These are phyloP conservation scores for Troides helena DNA, from an alignment of 2,888 invertebrate genomes.

Conservation along the genomic window DNA sequence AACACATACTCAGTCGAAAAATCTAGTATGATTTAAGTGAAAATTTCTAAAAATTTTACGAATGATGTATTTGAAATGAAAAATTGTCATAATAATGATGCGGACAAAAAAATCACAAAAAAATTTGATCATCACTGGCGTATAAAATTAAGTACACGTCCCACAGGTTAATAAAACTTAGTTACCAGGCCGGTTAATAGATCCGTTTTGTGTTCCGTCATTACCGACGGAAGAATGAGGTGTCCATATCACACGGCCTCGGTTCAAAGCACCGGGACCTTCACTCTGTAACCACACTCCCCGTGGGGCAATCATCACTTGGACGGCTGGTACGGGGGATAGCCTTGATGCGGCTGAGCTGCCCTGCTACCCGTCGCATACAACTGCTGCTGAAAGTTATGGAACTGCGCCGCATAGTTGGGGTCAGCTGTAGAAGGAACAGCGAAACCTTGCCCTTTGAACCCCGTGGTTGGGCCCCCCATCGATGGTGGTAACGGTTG, in stretches of 20 bases:
- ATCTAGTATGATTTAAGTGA: constrained; percentile 50
- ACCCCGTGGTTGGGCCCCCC: constrained; percentile 84
- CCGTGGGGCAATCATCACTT: constrained; percentile 62
- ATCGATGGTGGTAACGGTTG: constrained; percentile 89
- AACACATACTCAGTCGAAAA: constrained; percentile 62
- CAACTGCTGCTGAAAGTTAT: constrained; percentile 96
- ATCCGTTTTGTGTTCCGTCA: constrained; percentile 32
- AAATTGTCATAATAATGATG: constrained; percentile 34
- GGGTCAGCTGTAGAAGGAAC: constrained; percentile 93
- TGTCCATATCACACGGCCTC: constrained; percentile 31
- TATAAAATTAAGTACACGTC: constrained; percentile 49
- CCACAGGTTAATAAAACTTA: constrained; percentile 32
- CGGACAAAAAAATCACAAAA: constrained; percentile 51
- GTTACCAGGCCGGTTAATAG: constrained; percentile 39
- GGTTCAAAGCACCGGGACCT: constrained; percentile 27
- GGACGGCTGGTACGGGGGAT: constrained; percentile 73
- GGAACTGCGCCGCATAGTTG: constrained; percentile 96
- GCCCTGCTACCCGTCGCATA: constrained; percentile 87
- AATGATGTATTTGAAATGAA: constrained; percentile 30
- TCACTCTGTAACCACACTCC: constrained; percentile 30
- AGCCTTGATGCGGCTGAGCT: constrained; percentile 67
- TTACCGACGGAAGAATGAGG: constrained; percentile 22
- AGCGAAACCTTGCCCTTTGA: constrained; percentile 89
- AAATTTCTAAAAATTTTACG: constrained; percentile 44
- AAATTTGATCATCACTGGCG: constrained; percentile 51